Base-by-base conservation (phyloP, 1,140 invertebrate genomes). In the Lutraria rhynchaena region DNA sequence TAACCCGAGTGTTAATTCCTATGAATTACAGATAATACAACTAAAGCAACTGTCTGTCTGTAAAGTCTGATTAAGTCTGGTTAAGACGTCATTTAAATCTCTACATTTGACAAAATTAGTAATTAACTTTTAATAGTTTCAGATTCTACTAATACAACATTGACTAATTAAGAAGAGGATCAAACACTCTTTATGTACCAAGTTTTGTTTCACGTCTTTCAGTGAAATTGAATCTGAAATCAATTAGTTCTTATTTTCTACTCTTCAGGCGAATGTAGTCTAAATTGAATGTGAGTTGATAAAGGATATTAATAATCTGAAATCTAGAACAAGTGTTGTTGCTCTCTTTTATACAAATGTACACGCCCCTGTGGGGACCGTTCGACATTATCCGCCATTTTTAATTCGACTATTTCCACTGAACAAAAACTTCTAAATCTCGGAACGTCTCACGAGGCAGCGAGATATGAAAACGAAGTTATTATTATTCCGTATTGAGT, bases 181-280 rank as follows among this genome's bases (percentile, higher is more conserved):
- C n/a, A n/a, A n/a, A n/a, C n/a, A n/a, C n/a, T n/a, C n/a, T n/a
- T n/a, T n/a, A n/a, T n/a, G n/a, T n/a, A n/a, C n/a, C n/a, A n/a
- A n/a, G n/a, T 7, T 15, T 41, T 41, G 15, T 7, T 7, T 15
- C 37, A 41, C 15, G 37, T 41, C 37, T 41, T 15, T 41, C 15
- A 41, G 37, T 15, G 37, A 7, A 7, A 41, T 41, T 41, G 37
- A 41, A 41, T 7, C 37, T 5, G 37, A 15, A 41, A 41, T 41
- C 37, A 80, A 80, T 80, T 70, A 70, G 70, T 60, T 63, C 22
- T 80, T 70, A 17, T 55, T 70, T 65, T 70, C 19, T 37, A 55
- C 53, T 24, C 17, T 80, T 70, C 51, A 46, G 2, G 51, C 33
- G 60, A 35, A 37, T 44, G 31, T 41, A 5, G 17, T 17, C 53